Base-by-base conservation (phyloP, 1,140 invertebrate species). In the Conus betulinus region DNA sequence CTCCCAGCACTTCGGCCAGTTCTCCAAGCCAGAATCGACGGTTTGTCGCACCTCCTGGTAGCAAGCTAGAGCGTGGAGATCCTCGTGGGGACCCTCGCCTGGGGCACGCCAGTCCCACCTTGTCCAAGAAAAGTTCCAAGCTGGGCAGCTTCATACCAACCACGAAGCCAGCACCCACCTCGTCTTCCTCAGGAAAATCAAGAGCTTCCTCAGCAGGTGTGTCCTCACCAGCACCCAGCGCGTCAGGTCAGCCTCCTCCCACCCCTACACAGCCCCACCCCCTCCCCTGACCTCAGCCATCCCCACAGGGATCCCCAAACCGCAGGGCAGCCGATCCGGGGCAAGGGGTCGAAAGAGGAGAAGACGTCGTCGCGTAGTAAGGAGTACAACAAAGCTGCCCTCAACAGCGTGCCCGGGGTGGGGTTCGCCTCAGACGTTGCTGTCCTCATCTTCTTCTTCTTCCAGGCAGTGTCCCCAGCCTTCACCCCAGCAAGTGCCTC, bases 131-230 rank as follows among this genome's bases (percentile, higher is more conserved):
- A 57, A 88, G 90, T 74, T 91, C 93, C 74, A 94, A 94, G 90
- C 90, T 93, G 27, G 92, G 92, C 27, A 93, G 91, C 84, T 90
- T 94, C 81, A 93, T 94, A 84, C 92, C 88, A 13, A 91, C 90
- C 78, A 88, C 90, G 55, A 93, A 92, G 90, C 91, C 92, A 27
- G 90, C 90, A 39, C 85, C 88, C 10, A 79, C 90, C 20, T n/a
- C n/a, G 2, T 90, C 89, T 8, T 89, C 88, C n/a, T 87, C 88
- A 87, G 88, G 84, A 71, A 85, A 76, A 53, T 74, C 87, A 23
- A n/a, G 57, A 52, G 88, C 89, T 67, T 81, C 87, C 74, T 11
- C 71, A 55, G 23, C 74, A 8, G 67, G 85, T 17, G 52, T 78
- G 8, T 55, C 74, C 17, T 87, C 71, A 25, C 74, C 89, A 85